Conservation (phyloP, 2,113 vertebrate genomes). For the Dromaius novaehollandiae region DNA sequence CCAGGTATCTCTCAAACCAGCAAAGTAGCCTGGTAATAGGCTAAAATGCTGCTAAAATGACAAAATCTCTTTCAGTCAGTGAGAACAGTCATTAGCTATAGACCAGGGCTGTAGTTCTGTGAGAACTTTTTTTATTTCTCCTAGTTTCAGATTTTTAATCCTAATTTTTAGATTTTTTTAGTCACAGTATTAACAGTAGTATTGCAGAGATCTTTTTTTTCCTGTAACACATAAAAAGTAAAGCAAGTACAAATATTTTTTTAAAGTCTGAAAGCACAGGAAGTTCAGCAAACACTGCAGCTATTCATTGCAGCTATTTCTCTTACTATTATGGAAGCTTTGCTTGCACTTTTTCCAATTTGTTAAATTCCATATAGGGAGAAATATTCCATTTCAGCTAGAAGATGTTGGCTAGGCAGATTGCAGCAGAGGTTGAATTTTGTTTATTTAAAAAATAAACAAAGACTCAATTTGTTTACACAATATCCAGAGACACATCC, state of each 20-base stretch:
- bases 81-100: background rate
- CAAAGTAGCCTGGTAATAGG: background rate
- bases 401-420: background rate
- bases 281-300: background rate
- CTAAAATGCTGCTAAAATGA: background rate
- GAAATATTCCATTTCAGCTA: background rate
- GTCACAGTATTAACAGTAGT: background rate
- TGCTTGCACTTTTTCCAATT: background rate
- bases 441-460: constrained; percentile 29
- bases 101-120: background rate
- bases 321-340: background rate
- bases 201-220: background rate
- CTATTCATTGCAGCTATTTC: background rate
- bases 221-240: background rate
- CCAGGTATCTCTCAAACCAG: background rate
- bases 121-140: background rate
- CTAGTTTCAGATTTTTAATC: background rate
- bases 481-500: background rate
- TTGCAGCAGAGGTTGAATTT: background rate
- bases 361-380: background rate
- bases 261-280: background rate
- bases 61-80: background rate
- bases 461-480: background rate
- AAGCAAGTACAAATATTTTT: background rate
- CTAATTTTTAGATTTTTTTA: background rate